Conservation (phyloP, 2,797 vertebrate genomes). For the Distichodus sexfasciatus region DNA sequence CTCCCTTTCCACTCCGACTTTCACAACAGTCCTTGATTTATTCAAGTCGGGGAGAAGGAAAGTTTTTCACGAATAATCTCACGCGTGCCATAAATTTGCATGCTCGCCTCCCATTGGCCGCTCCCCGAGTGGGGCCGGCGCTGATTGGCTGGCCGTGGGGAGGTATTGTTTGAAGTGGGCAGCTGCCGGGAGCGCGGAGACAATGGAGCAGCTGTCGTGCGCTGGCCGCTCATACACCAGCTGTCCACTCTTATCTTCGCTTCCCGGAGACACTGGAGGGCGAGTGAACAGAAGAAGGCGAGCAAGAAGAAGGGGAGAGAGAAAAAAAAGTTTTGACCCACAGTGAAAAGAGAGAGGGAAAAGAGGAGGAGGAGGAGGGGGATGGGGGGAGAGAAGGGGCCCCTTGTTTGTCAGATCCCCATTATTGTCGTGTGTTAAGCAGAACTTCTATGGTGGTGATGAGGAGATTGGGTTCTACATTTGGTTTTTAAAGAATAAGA, state of each 20-base stretch:
- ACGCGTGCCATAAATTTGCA: constrained; percentile 97
- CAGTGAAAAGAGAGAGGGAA: constrained; percentile 78
- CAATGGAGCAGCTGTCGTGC: constrained; percentile 99
- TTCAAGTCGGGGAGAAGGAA: constrained; percentile 76
- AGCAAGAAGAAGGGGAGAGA: constrained; percentile 63
- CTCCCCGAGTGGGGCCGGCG: constrained; percentile 63
- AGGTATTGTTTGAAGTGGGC: constrained; percentile 97
- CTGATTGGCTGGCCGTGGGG: constrained; percentile 80
- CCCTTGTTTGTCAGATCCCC: constrained; percentile 61
- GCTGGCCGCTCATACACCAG: constrained; percentile 97
- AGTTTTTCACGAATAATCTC: constrained; percentile 88
- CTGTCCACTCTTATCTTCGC: constrained; percentile 99
- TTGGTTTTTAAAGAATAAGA: constrained; percentile 57
- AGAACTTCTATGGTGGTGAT: constrained; percentile 79
- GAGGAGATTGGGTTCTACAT: no score
- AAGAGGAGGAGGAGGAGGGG: constrained; percentile 96
- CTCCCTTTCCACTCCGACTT: constrained; percentile 31
- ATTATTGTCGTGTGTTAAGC: constrained; percentile 75
- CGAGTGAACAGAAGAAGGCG: constrained; percentile 73
- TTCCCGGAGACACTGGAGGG: constrained; percentile 92
- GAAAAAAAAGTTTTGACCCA: constrained; percentile 75
- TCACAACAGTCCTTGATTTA: constrained; percentile 76
- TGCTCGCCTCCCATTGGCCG: constrained; percentile 79
- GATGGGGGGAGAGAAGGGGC: constrained; percentile 81
- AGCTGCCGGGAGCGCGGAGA: constrained; percentile 96